Base-by-base conservation (phyloP, 2,797 vertebrate species). In the Coregonus sp. region DNA sequence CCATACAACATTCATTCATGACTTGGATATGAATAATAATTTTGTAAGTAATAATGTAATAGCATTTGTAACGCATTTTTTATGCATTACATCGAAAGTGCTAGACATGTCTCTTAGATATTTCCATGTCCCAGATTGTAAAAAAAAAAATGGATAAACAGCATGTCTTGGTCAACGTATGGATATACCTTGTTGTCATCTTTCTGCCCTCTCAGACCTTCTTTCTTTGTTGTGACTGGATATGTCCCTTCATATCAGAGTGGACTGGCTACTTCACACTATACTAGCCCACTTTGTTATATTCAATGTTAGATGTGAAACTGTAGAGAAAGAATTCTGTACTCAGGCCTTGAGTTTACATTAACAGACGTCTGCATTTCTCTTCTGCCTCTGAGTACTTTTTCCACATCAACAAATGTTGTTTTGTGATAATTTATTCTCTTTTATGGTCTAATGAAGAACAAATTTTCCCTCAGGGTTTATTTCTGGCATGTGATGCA, bases 361-460 rank as follows among this genome's bases (percentile, higher is more conserved):
- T 15, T 47, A 47, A 47, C 40, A 47, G 40, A 47, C 9, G 40
- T 47, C 40, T 47, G 9, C 40, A 0, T 4, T 51, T 29, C 16
- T 56, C 25, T 50, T 29, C 61, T 50, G 61, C n/a, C 37, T 5
- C 20, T 3, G 18, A 5, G 12, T 59, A 33, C 33, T 70, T 40
- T 59, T 16, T 47, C 40, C 25, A 67, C 70, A 35, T 33, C 15
- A 5, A 35, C 68, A 70, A n/a, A 70, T 51, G 18, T 9, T n/a
- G 3, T 71, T 80, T 76, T 73, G 76, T 40, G 70, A 72, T 86
- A 59, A 37, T 25, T 47, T 54, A 86, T 84, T 80, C 76, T 18
- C 72, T 78, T 86, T 82, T 76, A 4, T 82, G 84, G 74, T 89
- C 85, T 78, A 79, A 80, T 77, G 79, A 25, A 82, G 79, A 89